Evolutionary conservation across 1,140 invertebrate genomes (phyloP).

Genomic region (Neodiprion fabricii): DNA sequence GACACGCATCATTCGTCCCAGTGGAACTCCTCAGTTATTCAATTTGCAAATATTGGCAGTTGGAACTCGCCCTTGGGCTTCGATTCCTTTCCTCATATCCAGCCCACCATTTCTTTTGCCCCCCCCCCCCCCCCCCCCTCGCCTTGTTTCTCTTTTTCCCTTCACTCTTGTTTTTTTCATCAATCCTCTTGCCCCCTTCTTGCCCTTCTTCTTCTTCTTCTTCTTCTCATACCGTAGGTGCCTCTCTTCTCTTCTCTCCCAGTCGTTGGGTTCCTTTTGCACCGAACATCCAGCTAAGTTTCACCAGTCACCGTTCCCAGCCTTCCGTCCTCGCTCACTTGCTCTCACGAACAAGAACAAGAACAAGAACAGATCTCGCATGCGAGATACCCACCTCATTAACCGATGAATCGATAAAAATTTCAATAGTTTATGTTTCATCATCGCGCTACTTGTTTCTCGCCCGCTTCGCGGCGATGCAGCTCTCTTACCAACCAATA

Average conservation of each 20-base stretch:
- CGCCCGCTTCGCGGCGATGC: not conserved
- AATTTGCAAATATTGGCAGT: not conserved
- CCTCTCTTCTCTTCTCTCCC: not conserved
- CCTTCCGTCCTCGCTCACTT: not conserved
- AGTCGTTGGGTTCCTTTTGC: not conserved
- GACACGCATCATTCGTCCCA: not conserved
- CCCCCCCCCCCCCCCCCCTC: not conserved
- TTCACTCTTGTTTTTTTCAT: not conserved
- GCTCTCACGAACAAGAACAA: not conserved
- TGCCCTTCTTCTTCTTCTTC: not conserved
- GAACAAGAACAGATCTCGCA: slow-evolving; percentile 7
- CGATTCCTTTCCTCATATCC: not conserved
- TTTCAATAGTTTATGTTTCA: not conserved
- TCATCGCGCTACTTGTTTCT: not conserved
- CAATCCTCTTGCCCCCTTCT: not conserved
- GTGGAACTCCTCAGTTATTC: not conserved
- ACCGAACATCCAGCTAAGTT: not conserved
- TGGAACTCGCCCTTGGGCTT: not conserved
- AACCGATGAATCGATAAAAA: slow-evolving; percentile 7
- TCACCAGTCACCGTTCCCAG: not conserved
- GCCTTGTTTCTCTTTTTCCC: not conserved
- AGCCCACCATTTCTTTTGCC: not conserved
- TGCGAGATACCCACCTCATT: slow-evolving; percentile 2
- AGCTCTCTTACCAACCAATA: not conserved
- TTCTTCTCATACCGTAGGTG: not conserved